These are phyloP conservation scores for Pemphredon lugubris DNA, from an alignment of 2,888 invertebrate species.

Conservation along the genomic window DNA sequence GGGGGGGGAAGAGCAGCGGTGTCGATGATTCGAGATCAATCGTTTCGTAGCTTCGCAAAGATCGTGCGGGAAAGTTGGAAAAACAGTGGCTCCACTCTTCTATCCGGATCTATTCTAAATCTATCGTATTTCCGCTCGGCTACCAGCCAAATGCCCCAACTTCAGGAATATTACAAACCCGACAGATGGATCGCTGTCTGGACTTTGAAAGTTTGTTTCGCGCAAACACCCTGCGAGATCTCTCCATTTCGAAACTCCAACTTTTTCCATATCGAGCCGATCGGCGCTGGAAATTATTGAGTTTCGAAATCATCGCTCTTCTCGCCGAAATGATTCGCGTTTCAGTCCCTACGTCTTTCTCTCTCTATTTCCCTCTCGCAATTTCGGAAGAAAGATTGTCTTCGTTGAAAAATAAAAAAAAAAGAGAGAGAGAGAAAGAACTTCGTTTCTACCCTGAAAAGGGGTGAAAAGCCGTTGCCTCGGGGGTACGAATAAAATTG, in stretches of 20 bases:
- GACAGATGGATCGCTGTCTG: slow-evolving; percentile 7
- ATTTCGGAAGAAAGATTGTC: no score
- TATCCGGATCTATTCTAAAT: not conserved
- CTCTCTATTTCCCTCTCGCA: no score
- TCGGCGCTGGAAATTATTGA: not conserved
- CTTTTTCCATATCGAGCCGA: not conserved
- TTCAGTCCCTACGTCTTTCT: no score
- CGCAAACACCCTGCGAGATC: not conserved
- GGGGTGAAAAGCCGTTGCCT: no score
- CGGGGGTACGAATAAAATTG: no score
- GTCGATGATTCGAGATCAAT: not conserved
- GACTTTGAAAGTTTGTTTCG: slow-evolving; percentile 12
- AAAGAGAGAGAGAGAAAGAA: no score
- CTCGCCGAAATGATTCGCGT: not conserved
- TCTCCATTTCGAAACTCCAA: not conserved
- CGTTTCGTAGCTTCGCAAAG: not conserved
- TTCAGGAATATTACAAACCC: slow-evolving; percentile 17
- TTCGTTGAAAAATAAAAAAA: no score
- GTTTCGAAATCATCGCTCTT: not conserved
- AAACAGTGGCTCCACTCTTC: not conserved
- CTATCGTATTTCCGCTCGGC: slow-evolving; percentile 15
- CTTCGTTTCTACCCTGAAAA: no score
- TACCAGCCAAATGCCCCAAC: slow-evolving; percentile 26
- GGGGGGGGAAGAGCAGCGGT: not conserved
- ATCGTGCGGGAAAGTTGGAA: slow-evolving; percentile 5